A percentile compares a stretch with the other conserved stretches of the same genome.
phyloP scores from a whole-genome alignment of 2,888 invertebrate genomes.

The Polydesmus complanatus region DNA sequence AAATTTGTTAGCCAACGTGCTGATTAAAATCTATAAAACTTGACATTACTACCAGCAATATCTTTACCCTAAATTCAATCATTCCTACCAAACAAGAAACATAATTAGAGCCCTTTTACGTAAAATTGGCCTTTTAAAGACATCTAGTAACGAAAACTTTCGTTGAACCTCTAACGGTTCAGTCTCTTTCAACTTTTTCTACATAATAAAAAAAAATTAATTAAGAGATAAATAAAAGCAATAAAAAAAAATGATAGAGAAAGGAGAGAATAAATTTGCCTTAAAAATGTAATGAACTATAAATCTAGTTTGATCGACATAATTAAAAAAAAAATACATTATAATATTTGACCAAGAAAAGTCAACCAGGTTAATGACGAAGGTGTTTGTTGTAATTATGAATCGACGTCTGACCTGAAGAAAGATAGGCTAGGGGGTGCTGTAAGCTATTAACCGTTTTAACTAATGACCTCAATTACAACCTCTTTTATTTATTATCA shows the following conservation, averaged over 20 bases:
- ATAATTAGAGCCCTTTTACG: slow-evolving; percentile 60
- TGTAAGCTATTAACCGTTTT: not conserved
- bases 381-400: not conserved
- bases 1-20: too few species aligned
- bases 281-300: not conserved
- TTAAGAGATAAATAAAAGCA: not conserved
- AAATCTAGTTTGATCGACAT: not conserved
- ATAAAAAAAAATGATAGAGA: too few species aligned
- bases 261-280: too few species aligned
- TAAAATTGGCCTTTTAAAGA: slow-evolving; percentile 45
- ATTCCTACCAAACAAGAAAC: slow-evolving; percentile 63
- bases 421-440: not conserved
- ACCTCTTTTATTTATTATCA: not conserved
- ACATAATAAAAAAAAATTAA: not conserved
- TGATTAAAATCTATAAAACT: too few species aligned
- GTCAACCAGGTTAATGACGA: not conserved
- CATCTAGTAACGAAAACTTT: slow-evolving; percentile 35
- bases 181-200: slow-evolving; percentile 7
- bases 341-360: not conserved
- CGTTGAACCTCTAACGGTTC: slow-evolving; percentile 20
- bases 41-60: too few species aligned
- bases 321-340: not conserved
- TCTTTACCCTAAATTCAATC: too few species aligned
- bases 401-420: not conserved
- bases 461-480: not conserved